Base-by-base conservation (phyloP, 1,140 invertebrate species). In the Proctacanthus coquilletti region DNA sequence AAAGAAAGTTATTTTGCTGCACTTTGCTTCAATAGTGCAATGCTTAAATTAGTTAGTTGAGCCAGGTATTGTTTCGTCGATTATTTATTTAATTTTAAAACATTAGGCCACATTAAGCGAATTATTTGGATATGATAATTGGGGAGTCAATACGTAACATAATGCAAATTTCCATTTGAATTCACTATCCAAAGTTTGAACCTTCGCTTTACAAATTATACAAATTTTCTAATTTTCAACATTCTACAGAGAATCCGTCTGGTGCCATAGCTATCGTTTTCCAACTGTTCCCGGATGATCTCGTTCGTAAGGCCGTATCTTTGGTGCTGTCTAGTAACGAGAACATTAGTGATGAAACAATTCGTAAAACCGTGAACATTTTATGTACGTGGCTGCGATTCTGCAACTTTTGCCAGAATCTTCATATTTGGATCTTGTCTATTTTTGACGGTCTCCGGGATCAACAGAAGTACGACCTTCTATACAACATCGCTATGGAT, bases 201-300 rank as follows among this genome's bases (percentile, higher is more conserved):
- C n/a, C n/a, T n/a, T n/a, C n/a, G n/a, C n/a, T n/a, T n/a, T n/a
- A n/a, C n/a, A n/a, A n/a, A n/a, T n/a, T n/a, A n/a, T n/a, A n/a
- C 13, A 13, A 27, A 27, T 27, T 8, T 27, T 27, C 23, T 27
- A 13, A 8, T 13, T 8, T 8, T 27, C 23, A 9, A 27, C 23
- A 56, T 40, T 46, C 45, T n/a, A 45, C 36, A 25, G 52, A 56
- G 18, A 45, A 61, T 15, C 63, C 64, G 5, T 66, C 66, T 1
- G 64, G 63, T 18, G 68, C 67, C 1, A 55, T 73, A 39, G 66
- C 70, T 14, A 60, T 70, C 18, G 64, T 74, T 3, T 56, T 75
- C 18, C 56, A 71, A 27, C 42, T 70, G 3, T 68, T 70, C 27
- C 41, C 48, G 29, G 51, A 43, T 34, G 50, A 47, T 42, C 41